Evolutionary conservation across 2,888 invertebrate species (phyloP), one percentile per base, ranked within the genome.

Genomic region (Sesia bembeciformis): DNA sequence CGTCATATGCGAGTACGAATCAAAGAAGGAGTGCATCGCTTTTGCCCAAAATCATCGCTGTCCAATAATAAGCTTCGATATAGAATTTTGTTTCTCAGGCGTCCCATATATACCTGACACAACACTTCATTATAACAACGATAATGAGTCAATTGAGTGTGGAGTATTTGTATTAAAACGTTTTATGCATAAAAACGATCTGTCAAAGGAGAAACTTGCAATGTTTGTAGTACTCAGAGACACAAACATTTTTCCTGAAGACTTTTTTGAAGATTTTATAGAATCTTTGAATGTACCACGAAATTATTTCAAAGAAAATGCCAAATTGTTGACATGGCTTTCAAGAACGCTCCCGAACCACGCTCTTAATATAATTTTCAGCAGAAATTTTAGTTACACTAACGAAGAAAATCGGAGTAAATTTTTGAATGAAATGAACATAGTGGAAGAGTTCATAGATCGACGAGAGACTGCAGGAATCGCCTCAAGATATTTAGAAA

Each of bases 21-120:
- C 58, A 3, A 73, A 73, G 54, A 60, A 63, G 8, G 70, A 75
- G 3, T 70, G 76, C n/a, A 67, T 68, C 3, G 69, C 67, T 0
- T 56, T 78, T 6, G 78, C 79, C 3, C 57, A 62, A 23, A 66
- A 60, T 50, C 57, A 72, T 3, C 55, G 64, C 1, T 79, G 78
- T 53, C 70, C 79, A 0, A 55, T 78, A 0, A 58, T 79, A 3
- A 70, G 67, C 53, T 55, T 52, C 40, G 75, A 80, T 40, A 63
- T 70, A 4, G 67, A 74, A 42, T 76, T 60, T 51, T 69, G 64
- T 43, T 74, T 77, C 51, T 63, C 66, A 3, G 62, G 59, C n/a
- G 61, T 65, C 3, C 55, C 60, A 1, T 78, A 76, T 7, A 66
- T 79, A 57, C 65, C 64, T 3, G 5, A n/a, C 4, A 40, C 41